phyloP scores from a whole-genome alignment of 2,113 vertebrate species.

The Thunnus maccoyii region DNA sequence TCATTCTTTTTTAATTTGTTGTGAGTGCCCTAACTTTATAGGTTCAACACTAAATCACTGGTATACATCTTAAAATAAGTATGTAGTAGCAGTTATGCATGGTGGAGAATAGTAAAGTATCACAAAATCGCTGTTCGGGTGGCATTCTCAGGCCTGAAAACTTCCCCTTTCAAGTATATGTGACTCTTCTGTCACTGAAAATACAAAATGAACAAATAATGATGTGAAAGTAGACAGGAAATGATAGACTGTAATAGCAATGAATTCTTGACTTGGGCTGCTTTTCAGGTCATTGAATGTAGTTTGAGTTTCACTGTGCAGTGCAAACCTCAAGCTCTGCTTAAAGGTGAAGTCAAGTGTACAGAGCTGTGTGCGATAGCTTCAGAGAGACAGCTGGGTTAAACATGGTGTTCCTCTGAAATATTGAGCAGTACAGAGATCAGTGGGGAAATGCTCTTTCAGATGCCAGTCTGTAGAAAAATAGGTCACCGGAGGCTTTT shows the following conservation, averaged over 20 bases:
- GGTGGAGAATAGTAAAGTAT: no score
- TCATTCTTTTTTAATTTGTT: no score
- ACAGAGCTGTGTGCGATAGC: slow-evolving; percentile 25
- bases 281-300: slow-evolving; percentile 40
- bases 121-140: no score
- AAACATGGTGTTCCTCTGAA: slow-evolving; percentile 61
- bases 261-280: neutral
- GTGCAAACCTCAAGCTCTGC: slow-evolving; percentile 8
- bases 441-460: slow-evolving; percentile 13
- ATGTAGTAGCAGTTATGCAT: no score
- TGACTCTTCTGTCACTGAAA: neutral
- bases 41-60: no score
- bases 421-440: slow-evolving; percentile 64
- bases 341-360: slow-evolving; percentile 42
- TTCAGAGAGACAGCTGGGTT: slow-evolving; percentile 42
- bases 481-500: slow-evolving; percentile 49
- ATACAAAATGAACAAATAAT: neutral
- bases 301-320: neutral
- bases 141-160: no score
- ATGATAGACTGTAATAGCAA: neutral
- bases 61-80: no score
- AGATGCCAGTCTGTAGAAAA: slow-evolving; percentile 35
- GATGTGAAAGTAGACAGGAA: neutral
- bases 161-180: neutral
- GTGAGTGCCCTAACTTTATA: no score